Evolutionary conservation across 1,140 invertebrate species (phyloP).

Genomic region (Planococcus citri): DNA sequence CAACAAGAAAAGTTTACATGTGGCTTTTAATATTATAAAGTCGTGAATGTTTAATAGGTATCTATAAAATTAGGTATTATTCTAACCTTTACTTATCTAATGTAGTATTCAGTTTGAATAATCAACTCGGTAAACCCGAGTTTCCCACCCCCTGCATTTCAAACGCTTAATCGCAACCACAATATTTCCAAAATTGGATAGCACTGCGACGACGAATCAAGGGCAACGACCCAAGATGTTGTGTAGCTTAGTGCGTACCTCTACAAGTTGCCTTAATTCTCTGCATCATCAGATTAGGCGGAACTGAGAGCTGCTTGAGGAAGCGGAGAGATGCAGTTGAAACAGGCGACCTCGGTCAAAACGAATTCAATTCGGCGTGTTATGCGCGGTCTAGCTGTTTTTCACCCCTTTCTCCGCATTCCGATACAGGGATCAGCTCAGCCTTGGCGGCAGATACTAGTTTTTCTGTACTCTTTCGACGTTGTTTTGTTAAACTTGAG

Average conservation of each 20-base stretch:
- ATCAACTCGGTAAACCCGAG: too few relatives aligned
- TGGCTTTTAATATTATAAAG: too few relatives aligned
- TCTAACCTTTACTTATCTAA: too few relatives aligned
- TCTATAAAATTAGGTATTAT: too few relatives aligned
- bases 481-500: neutral
- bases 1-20: too few relatives aligned
- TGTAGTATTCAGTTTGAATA: too few relatives aligned
- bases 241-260: neutral
- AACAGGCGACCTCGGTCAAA: slow-evolving; percentile 13
- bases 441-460: slow-evolving; percentile 5
- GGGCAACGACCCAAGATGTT: slow-evolving; percentile 10
- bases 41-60: too few relatives aligned
- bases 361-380: slow-evolving; percentile 18
- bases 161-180: neutral
- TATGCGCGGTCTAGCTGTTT: slow-evolving; percentile 15
- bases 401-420: slow-evolving; percentile 8
- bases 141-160: neutral
- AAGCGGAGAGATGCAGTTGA: neutral
- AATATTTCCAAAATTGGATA: slow-evolving; percentile 14
- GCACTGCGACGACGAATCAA: slow-evolving; percentile 9
- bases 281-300: slow-evolving; percentile 16
- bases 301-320: neutral
- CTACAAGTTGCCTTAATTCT: slow-evolving; percentile 14
- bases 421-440: neutral
- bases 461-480: neutral